These are phyloP conservation scores for Sceloporus undulatus DNA, from an alignment of 2,113 vertebrate species.

Conservation along the genomic window DNA sequence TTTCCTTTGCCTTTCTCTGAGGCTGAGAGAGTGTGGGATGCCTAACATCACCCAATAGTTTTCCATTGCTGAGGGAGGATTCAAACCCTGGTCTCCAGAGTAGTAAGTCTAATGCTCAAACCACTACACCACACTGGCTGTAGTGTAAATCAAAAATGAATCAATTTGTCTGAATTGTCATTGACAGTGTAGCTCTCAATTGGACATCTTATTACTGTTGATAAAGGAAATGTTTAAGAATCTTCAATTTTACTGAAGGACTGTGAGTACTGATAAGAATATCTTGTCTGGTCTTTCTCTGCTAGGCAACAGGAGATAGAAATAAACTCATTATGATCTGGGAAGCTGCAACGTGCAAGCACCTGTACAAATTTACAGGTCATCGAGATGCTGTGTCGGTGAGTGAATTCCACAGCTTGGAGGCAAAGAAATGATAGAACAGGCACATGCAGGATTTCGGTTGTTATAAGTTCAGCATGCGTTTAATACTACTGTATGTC, in stretches of 20 bases:
- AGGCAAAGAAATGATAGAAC: too few species aligned
- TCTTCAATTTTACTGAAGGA: not conserved
- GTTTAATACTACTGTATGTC: not conserved
- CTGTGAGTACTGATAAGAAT: rapidly evolving
- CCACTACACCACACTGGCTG: too few species aligned
- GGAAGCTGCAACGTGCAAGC: slow-evolving; percentile 88
- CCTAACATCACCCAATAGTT: too few species aligned
- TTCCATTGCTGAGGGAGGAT: too few species aligned
- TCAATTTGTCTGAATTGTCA: not conserved
- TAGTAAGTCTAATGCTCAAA: too few species aligned
- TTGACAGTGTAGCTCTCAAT: not conserved
- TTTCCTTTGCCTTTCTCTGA: too few species aligned
- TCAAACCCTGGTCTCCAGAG: too few species aligned
- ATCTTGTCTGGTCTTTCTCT: slow-evolving; percentile 11
- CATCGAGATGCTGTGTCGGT: slow-evolving; percentile 92
- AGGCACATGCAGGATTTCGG: too few species aligned
- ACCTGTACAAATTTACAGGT: slow-evolving; percentile 91
- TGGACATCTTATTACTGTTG: not conserved
- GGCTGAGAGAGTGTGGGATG: too few species aligned
- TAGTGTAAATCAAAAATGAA: too few species aligned
- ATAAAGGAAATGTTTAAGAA: not conserved
- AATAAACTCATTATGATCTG: slow-evolving; percentile 96
- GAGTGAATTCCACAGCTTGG: slow-evolving; percentile 48
- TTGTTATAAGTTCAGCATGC: not conserved
- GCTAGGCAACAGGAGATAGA: slow-evolving; percentile 91